These are phyloP conservation scores for Leptocoma aspasia DNA, from an alignment of 2,113 vertebrate genomes.

Conservation along the genomic window DNA sequence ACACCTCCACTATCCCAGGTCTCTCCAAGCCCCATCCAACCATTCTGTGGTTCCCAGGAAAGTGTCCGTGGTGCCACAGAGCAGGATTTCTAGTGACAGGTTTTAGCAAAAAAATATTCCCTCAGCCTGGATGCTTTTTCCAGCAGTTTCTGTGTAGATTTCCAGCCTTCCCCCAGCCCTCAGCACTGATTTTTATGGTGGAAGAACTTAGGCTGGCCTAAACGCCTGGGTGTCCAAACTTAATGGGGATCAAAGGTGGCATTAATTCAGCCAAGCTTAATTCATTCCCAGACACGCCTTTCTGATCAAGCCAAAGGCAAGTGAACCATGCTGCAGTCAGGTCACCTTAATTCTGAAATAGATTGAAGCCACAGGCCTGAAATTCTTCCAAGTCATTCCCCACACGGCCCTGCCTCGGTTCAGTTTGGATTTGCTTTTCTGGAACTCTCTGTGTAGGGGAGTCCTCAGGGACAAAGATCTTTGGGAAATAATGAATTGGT, in stretches of 20 bases:
- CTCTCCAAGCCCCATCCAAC: neutral
- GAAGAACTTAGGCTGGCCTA: neutral
- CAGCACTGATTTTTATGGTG: fast-evolving
- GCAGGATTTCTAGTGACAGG: neutral
- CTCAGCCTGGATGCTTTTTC: neutral
- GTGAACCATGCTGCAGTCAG: neutral
- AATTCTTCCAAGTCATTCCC: neutral
- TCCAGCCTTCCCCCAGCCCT: neutral
- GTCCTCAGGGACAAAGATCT: neutral
- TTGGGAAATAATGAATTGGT: neutral
- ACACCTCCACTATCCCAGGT: neutral
- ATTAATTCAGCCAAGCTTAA: neutral
- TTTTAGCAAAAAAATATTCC: neutral
- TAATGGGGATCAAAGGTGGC: neutral
- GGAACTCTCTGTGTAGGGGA: neutral
- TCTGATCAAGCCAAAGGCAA: neutral
- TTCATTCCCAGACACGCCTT: neutral
- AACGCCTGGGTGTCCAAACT: neutral
- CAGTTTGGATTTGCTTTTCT: neutral
- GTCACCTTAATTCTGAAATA: neutral
- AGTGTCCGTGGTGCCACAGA: fast-evolving
- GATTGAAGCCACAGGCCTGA: neutral
- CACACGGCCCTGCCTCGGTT: fast-evolving
- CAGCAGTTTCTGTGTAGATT: neutral
- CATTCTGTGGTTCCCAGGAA: neutral